Percentiles rank a stretch among this genome's conserved stretches.
phyloP scores from a whole-genome alignment of 2,888 invertebrate genomes.

The Drepana falcataria region DNA sequence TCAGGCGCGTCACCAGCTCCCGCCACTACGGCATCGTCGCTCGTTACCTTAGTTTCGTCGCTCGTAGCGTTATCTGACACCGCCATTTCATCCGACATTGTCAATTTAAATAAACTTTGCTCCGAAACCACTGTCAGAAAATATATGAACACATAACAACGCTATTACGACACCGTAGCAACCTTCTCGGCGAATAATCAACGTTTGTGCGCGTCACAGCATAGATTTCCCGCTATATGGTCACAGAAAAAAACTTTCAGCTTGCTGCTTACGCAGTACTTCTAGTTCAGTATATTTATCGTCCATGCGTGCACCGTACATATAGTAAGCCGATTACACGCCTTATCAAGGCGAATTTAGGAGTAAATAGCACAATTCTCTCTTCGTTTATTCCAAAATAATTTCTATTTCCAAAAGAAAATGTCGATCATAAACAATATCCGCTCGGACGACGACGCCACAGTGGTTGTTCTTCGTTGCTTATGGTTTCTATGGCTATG shows the following conservation, averaged over 20 bases:
- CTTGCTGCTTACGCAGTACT: constrained; percentile 30
- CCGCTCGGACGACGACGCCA: constrained; percentile 58
- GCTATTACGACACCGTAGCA: constrained; percentile 53
- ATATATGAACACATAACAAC: constrained; percentile 64
- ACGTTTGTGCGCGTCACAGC: constrained; percentile 67
- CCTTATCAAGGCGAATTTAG: constrained; percentile 9
- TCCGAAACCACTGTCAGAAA: constrained; percentile 55
- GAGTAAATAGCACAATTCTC: constrained; percentile 22
- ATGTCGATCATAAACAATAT: constrained; percentile 72
- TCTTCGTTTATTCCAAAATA: constrained; percentile 41
- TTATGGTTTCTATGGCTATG: not conserved
- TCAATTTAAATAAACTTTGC: constrained; percentile 57
- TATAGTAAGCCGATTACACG: constrained; percentile 9
- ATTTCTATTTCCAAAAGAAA: constrained; percentile 51
- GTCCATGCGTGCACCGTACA: constrained; percentile 7
- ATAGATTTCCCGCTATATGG: constrained; percentile 74
- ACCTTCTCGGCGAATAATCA: constrained; percentile 52
- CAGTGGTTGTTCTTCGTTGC: constrained; percentile 42
- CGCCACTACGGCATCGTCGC: constrained; percentile 39
- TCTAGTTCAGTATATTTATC: constrained; percentile 18
- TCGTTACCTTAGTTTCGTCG: constrained; percentile 48
- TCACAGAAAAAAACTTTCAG: constrained; percentile 38
- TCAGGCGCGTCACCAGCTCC: constrained; percentile 32
- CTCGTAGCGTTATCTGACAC: constrained; percentile 62
- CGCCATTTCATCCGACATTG: constrained; percentile 76